These are phyloP conservation scores for Gallinago paraguaiae DNA, from an alignment of 2,113 vertebrate species.

Conservation along the genomic window DNA sequence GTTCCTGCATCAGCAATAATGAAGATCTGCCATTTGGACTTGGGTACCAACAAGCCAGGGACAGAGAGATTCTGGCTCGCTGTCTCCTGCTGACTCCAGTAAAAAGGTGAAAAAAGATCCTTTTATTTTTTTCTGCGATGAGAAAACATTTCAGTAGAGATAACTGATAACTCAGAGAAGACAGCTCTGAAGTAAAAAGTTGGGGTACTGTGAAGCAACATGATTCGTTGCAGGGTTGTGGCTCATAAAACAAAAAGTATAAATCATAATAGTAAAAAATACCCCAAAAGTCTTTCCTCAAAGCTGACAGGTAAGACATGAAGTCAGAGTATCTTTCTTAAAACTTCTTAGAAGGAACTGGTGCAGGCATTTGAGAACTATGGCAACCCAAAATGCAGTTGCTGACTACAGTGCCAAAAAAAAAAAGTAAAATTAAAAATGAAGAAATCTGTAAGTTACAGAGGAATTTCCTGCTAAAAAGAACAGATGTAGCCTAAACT, in stretches of 20 bases:
- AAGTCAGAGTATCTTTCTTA: not conserved
- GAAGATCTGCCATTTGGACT: not conserved
- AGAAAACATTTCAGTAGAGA: not conserved
- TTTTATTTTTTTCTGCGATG: not conserved
- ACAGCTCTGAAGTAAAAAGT: not conserved
- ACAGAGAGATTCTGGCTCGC: not conserved
- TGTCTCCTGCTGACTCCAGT: not conserved
- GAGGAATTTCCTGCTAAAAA: not conserved
- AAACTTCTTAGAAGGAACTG: not conserved
- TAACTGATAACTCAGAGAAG: not conserved
- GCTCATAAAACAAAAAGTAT: not conserved
- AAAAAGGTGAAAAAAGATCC: not conserved
- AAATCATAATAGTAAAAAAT: not conserved
- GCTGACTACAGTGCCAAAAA: not conserved
- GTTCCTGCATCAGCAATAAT: accelerated
- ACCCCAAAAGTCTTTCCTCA: accelerated
- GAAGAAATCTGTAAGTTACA: not conserved
- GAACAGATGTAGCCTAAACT: not conserved
- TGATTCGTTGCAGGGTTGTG: not conserved
- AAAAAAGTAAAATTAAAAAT: not conserved
- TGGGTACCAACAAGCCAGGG: not conserved
- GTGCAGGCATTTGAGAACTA: not conserved
- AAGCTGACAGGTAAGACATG: not conserved
- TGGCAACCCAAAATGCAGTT: not conserved
- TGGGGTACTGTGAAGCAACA: not conserved